Base-by-base conservation (phyloP, 2,888 invertebrate species). In the Dasysyrphus albostriatus region DNA sequence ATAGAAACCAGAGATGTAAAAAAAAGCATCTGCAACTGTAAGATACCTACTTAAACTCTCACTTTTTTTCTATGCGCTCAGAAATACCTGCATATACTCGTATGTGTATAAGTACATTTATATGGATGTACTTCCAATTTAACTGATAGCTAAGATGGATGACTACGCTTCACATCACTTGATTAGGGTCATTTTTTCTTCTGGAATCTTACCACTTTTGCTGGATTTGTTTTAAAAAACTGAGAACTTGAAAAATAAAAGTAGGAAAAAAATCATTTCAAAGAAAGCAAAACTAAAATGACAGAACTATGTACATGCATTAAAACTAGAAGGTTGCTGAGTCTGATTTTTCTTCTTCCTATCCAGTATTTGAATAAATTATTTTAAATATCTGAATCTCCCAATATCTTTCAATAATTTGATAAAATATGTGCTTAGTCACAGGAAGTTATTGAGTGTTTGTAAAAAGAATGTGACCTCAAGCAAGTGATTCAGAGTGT, bases 41-140 rank as follows among this genome's bases (percentile, higher is more conserved):
- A 34, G 49, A 44, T 24, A 51, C 29, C 16, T 51, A 58, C 29
- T 24, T 51, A 58, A 70, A 79, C 83, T 83, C 83, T 83, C 79
- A 83, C 83, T 83, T 83, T 79, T 81, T 81, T 59, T 47, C 10
- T 12, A n/a, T 65, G 51, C 37, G 47, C 37, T 61, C 54, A 69
- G 42, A 34, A 49, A 29, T 39, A 47, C 47, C 24, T 24, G 24
- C 3, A 42, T 14, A 9, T 12, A 39, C n/a, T n/a, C n/a, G n/a
- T 39, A 19, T 16, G 37, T 49, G n/a, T n/a, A 9, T 34, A 49
- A 6, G 0, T 47, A 8, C 51, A 34, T 65, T 8, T 12, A 49
- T 65, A 69, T 69, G 42, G 37, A 69, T 54, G 32, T 34, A 70
- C 70, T 69, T 59, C 14, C 54, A 61, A 73, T 47, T 49, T 56